Base-by-base conservation (phyloP, 2,888 invertebrate species). In the Trichopoda pennipes region DNA sequence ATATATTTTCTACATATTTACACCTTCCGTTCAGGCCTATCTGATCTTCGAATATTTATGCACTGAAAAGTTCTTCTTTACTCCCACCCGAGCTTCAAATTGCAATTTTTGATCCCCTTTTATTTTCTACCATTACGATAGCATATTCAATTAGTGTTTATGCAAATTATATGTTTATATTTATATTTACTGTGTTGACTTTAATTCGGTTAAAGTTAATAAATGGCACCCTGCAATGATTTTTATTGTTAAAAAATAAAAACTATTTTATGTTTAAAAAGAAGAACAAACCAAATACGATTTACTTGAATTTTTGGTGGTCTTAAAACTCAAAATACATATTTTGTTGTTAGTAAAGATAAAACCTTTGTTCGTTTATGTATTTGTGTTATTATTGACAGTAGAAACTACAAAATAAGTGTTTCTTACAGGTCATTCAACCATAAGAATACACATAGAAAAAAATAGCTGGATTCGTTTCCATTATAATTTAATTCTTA, bases 181-280 rank as follows among this genome's bases (percentile, higher is more conserved):
- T 55, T 38, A 72, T 60, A 17, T 53, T 58, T 49, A 56, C 23
- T 23, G 14, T 61, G 51, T 38, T 73, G 16, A 4, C 19, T 21
- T 38, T 12, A 44, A 63, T 74, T 55, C 19, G 49, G 28, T 61
- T 9, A 49, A 51, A 42, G 12, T 12, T 19, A 64, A 77, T 68
- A 68, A 63, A 38, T 56, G 76, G 72, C 81, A 68, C 77, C 77
- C 66, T 81, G 77, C 77, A 68, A 77, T 72, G 72, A 61, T 56
- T 77, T 72, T 81, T 77, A 81, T 73, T 17, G 64, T 56, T 28
- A 38, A 47, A 49, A 49, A 47, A 21, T n/a, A 23, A 28, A 49
- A 49, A 23, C n/a, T 12, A 58, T 38, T 70, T 70, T 23, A 66
- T 32, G 12, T 53, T 49, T 61, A 8, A 9, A 68, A 21, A 53